Evolutionary conservation across 2,888 invertebrate species (phyloP).

Genomic region (Micropterix aruncella): DNA sequence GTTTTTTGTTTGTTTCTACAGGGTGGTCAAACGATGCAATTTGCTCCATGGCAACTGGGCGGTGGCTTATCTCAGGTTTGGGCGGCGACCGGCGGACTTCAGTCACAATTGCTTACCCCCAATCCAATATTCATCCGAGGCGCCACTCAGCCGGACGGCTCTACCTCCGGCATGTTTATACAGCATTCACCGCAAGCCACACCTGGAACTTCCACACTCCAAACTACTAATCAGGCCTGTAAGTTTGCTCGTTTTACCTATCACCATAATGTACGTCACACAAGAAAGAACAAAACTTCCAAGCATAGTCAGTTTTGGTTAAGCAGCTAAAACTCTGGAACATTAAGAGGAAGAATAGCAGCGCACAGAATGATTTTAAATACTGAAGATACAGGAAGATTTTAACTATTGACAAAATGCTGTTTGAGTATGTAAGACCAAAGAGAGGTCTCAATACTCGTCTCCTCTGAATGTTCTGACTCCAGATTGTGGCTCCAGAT

Average conservation of each 20-base stretch:
- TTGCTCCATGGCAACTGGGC: constrained; percentile 66
- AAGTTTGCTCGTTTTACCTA: constrained; percentile 20
- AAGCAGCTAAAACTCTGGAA: neutral
- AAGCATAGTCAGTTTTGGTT: neutral
- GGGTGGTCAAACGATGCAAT: constrained; percentile 61
- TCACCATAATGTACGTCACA: neutral
- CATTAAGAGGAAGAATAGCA: too few species aligned
- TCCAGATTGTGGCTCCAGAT: too few species aligned
- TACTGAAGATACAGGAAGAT: too few species aligned
- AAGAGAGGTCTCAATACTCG: too few species aligned
- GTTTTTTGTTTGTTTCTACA: too few species aligned
- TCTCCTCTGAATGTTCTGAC: too few species aligned
- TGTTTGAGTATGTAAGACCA: too few species aligned
- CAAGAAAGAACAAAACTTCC: neutral
- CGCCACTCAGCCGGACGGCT: constrained; percentile 54
- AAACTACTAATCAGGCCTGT: constrained; percentile 51
- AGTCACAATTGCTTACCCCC: constrained; percentile 53
- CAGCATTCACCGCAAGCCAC: constrained; percentile 59
- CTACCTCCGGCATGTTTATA: constrained; percentile 61
- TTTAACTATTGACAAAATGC: too few species aligned
- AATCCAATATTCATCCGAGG: constrained; percentile 77
- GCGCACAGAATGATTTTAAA: too few species aligned
- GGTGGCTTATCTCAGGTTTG: constrained; percentile 59
- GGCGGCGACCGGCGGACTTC: constrained; percentile 50
- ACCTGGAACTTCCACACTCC: constrained; percentile 23